These are phyloP conservation scores for Alauda arvensis DNA, from an alignment of 2,797 vertebrate genomes.

Conservation along the genomic window DNA sequence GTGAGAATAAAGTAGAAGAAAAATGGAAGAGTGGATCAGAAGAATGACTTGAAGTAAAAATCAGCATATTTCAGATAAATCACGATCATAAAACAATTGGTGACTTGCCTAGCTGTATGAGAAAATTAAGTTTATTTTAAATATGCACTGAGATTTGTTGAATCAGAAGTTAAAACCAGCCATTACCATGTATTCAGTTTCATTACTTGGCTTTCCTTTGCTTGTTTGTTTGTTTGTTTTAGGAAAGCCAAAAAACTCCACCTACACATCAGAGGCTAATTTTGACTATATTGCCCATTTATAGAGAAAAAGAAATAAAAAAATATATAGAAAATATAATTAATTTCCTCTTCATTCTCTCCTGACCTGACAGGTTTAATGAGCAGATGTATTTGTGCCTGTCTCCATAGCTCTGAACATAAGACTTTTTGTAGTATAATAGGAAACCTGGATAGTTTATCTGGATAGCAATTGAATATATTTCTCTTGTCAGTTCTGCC, in stretches of 20 bases:
- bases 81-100: neutral
- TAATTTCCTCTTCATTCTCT: neutral
- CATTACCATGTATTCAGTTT: rapidly evolving
- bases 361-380: neutral
- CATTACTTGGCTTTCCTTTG: neutral
- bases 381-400: neutral
- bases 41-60: neutral
- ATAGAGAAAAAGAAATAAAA: neutral
- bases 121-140: neutral
- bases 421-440: neutral
- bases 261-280: neutral
- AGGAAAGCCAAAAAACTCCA: neutral
- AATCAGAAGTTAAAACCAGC: neutral
- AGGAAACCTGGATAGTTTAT: neutral
- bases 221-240: neutral
- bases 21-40: neutral
- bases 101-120: neutral
- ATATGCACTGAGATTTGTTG: neutral
- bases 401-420: neutral
- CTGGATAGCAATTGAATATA: neutral
- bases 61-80: neutral
- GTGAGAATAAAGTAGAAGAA: neutral
- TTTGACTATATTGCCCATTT: neutral
- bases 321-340: rapidly evolving
- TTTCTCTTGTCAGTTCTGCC: neutral